Evolutionary conservation across 2,797 vertebrate genomes (phyloP).

Genomic region (Xenentodon cancila): DNA sequence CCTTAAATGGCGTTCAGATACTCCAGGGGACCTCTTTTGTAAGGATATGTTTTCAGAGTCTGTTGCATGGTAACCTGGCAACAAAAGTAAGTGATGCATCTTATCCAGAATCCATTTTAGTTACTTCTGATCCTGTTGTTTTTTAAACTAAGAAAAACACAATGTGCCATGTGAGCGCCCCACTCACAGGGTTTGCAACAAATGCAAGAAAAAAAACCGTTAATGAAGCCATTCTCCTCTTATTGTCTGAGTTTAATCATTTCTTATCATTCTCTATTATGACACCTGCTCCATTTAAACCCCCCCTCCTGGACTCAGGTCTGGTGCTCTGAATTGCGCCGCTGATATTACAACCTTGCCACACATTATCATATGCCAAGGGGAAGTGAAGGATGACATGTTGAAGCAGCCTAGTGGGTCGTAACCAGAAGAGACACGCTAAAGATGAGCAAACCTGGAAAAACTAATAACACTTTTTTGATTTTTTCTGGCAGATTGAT

Average conservation of each 20-base stretch:
- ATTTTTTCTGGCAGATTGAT: constrained; percentile 57
- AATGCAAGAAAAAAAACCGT: constrained; percentile 6
- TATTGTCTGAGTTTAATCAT: constrained; percentile 23
- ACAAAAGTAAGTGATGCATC: neutral
- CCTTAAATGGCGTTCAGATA: constrained; percentile 18
- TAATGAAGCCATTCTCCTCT: constrained; percentile 17
- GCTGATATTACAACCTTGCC: constrained; percentile 21
- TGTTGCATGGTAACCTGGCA: constrained; percentile 8
- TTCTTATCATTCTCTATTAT: constrained; percentile 46
- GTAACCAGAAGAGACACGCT: constrained; percentile 15
- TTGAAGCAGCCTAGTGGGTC: constrained; percentile 4
- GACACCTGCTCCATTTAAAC: constrained; percentile 39
- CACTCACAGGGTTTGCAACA: neutral
- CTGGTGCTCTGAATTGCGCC: constrained; percentile 32
- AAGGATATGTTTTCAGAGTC: constrained; percentile 9
- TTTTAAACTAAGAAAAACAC: no score
- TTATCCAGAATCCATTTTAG: no score
- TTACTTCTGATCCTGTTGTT: no score
- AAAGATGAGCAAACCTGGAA: constrained; percentile 36
- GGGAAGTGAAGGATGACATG: constrained; percentile 29
- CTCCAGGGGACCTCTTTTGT: constrained; percentile 8
- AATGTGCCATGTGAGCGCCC: no score
- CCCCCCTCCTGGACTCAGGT: constrained; percentile 19
- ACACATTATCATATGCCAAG: constrained; percentile 35
- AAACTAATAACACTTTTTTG: constrained; percentile 43